Evolutionary conservation across 35 echinoderm and acorn worm genomes (phyloP), one percentile per base, ranked within the genome.

Genomic region (Lytechinus variegatus): DNA sequence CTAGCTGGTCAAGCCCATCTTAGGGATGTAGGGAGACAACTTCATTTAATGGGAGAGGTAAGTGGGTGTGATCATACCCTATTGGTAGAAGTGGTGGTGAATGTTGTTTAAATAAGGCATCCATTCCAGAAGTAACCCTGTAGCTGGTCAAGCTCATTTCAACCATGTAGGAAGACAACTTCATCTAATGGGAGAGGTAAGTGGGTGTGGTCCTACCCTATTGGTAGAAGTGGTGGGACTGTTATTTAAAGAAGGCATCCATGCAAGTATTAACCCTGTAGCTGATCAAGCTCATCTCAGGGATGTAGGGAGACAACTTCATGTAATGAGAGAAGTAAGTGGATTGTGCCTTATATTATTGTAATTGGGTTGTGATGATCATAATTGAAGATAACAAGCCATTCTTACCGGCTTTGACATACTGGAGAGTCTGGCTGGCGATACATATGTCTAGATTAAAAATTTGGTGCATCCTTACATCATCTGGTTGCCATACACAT

Each of bases 11-110:
- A 99, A 53, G 19, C 56, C 9, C 98, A 99, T 28, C 93, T 99
- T 3, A 98, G 87, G 91, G 98, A 98, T 71, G 96, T 99, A 10
- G 61, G 95, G 0, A 97, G 97, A 95, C 98, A 99, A 86, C 95
- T 99, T 14, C 97, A 98, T 79, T 94, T 95, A 33, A 99, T 99
- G 98, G 98, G 98, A 87, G 98, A 99, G 97, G 98, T 99, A 94
- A 97, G 98, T 16, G 14, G 66, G 14, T 7, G 8, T 79, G 66
- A 19, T 16, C 14, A 7, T n/a, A 79, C 3, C 66, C 8, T 24
- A 27, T 79, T 79, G 4, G 19, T 4, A 79, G 66, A 24, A 24
- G 16, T 79, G 19, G 66, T n/a, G 19, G 66, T 79, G 8, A 24
- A 4, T n/a, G 19, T 19, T 58, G 56, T 58, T 58, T n/a, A n/a